Base-by-base conservation (phyloP, 64 coral and sea anemone genomes). In the Pocillopora verrucosa region DNA sequence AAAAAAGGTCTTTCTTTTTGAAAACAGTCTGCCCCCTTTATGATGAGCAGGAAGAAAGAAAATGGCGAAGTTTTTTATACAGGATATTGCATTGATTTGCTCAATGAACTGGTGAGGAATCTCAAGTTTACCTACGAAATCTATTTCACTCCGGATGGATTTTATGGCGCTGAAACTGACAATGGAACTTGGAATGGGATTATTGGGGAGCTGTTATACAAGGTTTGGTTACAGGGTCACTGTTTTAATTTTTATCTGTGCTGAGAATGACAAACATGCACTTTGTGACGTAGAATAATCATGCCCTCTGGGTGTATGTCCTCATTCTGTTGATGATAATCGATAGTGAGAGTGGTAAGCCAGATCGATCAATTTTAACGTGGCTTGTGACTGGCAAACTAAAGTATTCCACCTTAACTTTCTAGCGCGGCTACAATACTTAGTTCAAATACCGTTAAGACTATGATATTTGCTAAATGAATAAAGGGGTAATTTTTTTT, bases 1-100 rank as follows among this genome's bases (percentile, higher is more conserved):
- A 84, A 64, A 84, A 20, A 10, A 5, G 25, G 11, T 3, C 15
- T 9, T 63, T n/a, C 37, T 45, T 16, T 2, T 13, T 20, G 4
- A 63, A 63, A 64, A 67, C 69, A 94, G 93, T 20, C 62, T 58
- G 37, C 75, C 4, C 93, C 93, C 17, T 94, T 91, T 88, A 77
- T 91, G 19, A 56, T 91, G 2, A 93, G 22, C 35, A 76, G 22
- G 13, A 83, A 1, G 3, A 56, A 65, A 17, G 34, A 89, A 68
- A 79, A 73, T 36, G 78, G 67, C 12, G 15, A 67, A 9, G 59
- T 35, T 58, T 57, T 13, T 2, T 90, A 83, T 61, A 60, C 70
- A 75, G 89, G 89, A n/a, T 90, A 61, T 59, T 90, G 89, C n/a
- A 90, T 90, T 20, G 89, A 90, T 37, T 45, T 90, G 22, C 56